A percentile compares a stretch with the other conserved stretches of the same genome.
Evolutionary conservation across 2,113 vertebrate genomes (phyloP).

Genomic region (Echinops telfairi): DNA sequence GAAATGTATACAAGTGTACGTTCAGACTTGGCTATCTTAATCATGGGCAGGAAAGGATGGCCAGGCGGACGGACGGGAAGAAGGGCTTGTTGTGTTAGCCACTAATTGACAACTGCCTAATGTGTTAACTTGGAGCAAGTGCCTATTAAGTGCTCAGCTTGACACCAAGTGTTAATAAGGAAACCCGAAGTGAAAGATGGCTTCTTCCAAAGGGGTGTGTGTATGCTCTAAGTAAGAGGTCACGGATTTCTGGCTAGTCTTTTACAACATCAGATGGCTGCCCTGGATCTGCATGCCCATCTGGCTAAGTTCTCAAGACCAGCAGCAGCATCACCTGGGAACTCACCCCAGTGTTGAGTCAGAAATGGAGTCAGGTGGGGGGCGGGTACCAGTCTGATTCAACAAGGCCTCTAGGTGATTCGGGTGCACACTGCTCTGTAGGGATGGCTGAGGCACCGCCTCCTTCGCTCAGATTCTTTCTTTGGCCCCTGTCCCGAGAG

Average conservation of each 20-base stretch:
- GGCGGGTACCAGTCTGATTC: too few species aligned
- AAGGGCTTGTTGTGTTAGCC: neutral
- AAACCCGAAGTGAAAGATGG: constrained; percentile 1
- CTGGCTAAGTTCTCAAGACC: neutral
- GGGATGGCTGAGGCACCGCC: neutral
- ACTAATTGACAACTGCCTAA: neutral
- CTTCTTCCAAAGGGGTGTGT: neutral
- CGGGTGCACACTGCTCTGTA: fast-evolving
- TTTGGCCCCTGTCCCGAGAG: neutral
- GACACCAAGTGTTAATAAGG: neutral
- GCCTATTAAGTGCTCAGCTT: neutral
- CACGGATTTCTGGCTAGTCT: neutral
- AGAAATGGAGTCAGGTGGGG: neutral
- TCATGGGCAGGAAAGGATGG: neutral
- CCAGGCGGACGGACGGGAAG: neutral
- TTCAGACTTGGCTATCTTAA: neutral
- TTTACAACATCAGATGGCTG: neutral
- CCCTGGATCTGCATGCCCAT: neutral
- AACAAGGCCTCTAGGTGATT: neutral
- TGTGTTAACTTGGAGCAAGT: neutral
- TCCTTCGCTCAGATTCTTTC: neutral
- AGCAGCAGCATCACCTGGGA: neutral
- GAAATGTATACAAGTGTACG: neutral
- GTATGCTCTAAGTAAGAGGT: neutral
- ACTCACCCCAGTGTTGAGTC: neutral